These are phyloP conservation scores for human (Homo sapiens) DNA, from an alignment of 2,113 vertebrate species.

Conservation along the genomic window DNA sequence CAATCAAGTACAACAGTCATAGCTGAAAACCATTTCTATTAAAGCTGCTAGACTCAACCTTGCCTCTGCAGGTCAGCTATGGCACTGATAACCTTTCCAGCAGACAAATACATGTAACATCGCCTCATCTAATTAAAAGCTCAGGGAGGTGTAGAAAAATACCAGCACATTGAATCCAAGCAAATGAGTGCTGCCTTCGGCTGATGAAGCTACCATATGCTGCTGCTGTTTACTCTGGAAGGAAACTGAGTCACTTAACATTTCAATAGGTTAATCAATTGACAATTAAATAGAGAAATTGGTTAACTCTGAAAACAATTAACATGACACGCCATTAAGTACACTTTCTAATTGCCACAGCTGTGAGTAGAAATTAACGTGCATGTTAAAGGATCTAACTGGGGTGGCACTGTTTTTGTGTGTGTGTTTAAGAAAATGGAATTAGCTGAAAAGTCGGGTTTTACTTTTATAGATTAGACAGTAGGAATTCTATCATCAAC, in stretches of 20 bases:
- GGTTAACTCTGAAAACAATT: constrained; percentile 91
- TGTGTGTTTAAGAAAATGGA: constrained; percentile 72
- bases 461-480: constrained; percentile 73
- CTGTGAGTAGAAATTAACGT: constrained; percentile 85
- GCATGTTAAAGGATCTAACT: constrained; percentile 75
- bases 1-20: constrained; percentile 86
- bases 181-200: constrained; percentile 83
- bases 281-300: constrained; percentile 92
- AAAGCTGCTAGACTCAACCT: constrained; percentile 83
- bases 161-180: constrained; percentile 84
- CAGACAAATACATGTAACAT: constrained; percentile 88
- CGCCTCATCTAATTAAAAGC: constrained; percentile 91
- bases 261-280: constrained; percentile 95
- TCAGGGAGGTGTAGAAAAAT: constrained; percentile 86
- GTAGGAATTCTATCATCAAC: constrained; percentile 51
- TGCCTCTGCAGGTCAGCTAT: constrained; percentile 86
- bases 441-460: constrained; percentile 72
- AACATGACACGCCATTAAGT: constrained; percentile 92
- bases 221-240: constrained; percentile 88
- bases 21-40: constrained; percentile 87
- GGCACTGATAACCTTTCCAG: constrained; percentile 88
- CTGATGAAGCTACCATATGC: constrained; percentile 83
- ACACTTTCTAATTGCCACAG: constrained; percentile 91
- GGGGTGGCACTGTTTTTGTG: constrained; percentile 59
- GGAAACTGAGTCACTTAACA: constrained; percentile 94